Evolutionary conservation across 2,797 vertebrate genomes (phyloP), one percentile per base, ranked within the genome.

Genomic region (Centroberyx gerrardi): DNA sequence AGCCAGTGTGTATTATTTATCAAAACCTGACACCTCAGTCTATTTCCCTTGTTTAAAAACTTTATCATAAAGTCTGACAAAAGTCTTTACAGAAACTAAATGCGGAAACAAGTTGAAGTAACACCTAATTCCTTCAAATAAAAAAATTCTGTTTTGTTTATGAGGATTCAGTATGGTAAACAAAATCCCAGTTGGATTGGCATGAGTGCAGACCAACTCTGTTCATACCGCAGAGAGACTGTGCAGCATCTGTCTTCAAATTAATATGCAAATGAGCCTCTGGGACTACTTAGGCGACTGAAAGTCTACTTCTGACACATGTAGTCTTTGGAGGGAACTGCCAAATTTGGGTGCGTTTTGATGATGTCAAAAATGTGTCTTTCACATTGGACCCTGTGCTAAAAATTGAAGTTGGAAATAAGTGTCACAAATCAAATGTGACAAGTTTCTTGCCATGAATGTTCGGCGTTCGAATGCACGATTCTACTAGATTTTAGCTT

Each of bases 61-160:
- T 22, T 22, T 3, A 36, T 36, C 1, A 46, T 28, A 17, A 55
- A 63, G n/a, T 22, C 5, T 52, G 48, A 67, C 1, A 1, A 48
- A 59, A 61, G 60, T 55, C 36, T 61, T 68, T 46, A 40, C 28
- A 74, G 54, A 79, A 62, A 74, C 56, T 80, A 40, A 76, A 67
- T 31, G 58, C 8, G 8, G 60, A 60, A 53, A 65, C 54, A 70
- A 63, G 49, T 59, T 64, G 66, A 74, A 40, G 40, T n/a, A 28
- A 62, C 40, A 79, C 33, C 28, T 67, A 72, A 86, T 56, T 78
- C 81, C 76, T 75, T 33, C 63, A 87, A 84, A 86, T 78, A 86
- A 76, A 86, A 64, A 78, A 79, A 73, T 76, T 82, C 84, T 13
- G 61, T 33, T 75, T 10, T 83, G 84, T 85, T 87, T 84, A 62